phyloP scores from a whole-genome alignment of 2,113 vertebrate genomes.

The Jacana jacana region DNA sequence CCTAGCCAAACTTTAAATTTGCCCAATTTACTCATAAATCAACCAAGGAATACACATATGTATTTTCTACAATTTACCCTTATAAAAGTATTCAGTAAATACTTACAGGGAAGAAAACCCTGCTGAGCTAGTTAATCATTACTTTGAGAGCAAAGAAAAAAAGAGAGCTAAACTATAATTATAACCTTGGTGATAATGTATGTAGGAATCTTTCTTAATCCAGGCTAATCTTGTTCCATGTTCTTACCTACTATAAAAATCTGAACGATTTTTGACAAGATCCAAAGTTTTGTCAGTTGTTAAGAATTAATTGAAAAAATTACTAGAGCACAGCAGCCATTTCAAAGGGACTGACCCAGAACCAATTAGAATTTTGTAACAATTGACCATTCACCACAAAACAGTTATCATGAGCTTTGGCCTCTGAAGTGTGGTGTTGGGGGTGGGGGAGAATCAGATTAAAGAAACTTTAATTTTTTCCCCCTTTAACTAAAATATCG shows the following conservation, averaged over 20 bases:
- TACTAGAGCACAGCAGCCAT: constrained; percentile 76
- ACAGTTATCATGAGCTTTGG: constrained; percentile 75
- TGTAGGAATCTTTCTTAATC: constrained; percentile 21
- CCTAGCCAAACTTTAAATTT: not conserved
- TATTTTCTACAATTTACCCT: not conserved
- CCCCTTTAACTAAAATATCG: constrained; percentile 42
- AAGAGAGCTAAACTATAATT: constrained; percentile 42
- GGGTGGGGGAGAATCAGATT: constrained; percentile 67
- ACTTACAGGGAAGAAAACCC: constrained; percentile 6
- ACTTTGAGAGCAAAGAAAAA: constrained; percentile 21
- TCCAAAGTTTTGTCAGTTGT: constrained; percentile 83
- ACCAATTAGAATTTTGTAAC: constrained; percentile 85
- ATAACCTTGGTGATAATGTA: constrained; percentile 29
- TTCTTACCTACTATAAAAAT: constrained; percentile 69
- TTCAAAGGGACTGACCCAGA: constrained; percentile 84
- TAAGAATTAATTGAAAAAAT: constrained; percentile 88
- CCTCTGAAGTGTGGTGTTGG: constrained; percentile 74
- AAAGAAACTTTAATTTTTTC: constrained; percentile 63
- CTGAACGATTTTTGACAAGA: constrained; percentile 79
- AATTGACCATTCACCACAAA: constrained; percentile 82
- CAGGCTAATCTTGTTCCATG: constrained; percentile 39
- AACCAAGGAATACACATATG: not conserved
- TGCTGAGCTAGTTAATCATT: constrained; percentile 50
- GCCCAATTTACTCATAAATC: not conserved
- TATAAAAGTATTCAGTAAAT: not conserved